Evolutionary conservation across 2,797 vertebrate genomes (phyloP), one percentile per base, ranked within the genome.

Genomic region (Gambelia wislizenii): DNA sequence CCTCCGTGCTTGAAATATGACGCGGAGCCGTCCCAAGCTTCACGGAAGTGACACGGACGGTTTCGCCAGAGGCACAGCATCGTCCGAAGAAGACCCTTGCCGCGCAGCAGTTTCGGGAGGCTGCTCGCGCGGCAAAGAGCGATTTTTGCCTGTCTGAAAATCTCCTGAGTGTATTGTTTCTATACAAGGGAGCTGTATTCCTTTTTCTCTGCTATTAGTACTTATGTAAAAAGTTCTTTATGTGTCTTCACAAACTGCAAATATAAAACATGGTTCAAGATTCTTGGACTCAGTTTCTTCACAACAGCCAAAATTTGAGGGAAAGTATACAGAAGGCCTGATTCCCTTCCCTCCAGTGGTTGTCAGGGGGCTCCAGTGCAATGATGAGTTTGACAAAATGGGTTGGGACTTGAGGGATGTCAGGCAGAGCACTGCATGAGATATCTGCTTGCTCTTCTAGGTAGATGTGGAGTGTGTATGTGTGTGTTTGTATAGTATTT

Each of bases 161-260:
- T n/a, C n/a, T n/a, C n/a, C n/a, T n/a, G 77, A 7, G 36, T 84
- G 76, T 85, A 56, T 27, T 64, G 42, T 81, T 9, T 1, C 36
- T 44, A 2, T 0, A 6, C 86, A 87, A 61, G 16, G 91, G 92
- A 90, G 84, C 92, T 96, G 96, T 91, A 81, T 92, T 95, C 94
- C 92, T 93, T 59, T 0, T 91, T 88, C 47, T 91, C 84, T 81
- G 76, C 44, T 0, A 86, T 92, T 36, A 91, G 30, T 33, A 33
- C 30, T 91, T 0, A 0, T 88, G 70, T 6, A 83, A 36, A 92
- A 84, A 84, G 86, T 84, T 91, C 89, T 90, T 64, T 72, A 0
- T 91, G 77, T 87, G 39, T 75, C 84, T 86, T 93, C 52, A 85
- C 70, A 67, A 91, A 85, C 74, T 47, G 47, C 82, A 76, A 54